phyloP scores from a whole-genome alignment of 2,888 invertebrate species.

The Cynaeus angustus region DNA sequence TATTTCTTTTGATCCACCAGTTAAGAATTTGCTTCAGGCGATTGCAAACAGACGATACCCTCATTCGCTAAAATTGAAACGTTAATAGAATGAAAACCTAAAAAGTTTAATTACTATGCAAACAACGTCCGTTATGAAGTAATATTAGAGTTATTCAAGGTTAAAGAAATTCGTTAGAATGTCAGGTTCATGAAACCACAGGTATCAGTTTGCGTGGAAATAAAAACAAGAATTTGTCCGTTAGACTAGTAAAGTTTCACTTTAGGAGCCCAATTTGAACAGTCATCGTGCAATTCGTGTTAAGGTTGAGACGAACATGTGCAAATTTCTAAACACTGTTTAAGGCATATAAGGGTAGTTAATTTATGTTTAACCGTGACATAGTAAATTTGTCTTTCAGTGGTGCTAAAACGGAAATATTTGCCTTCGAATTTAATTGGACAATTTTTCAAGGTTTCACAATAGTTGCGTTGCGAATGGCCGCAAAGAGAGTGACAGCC shows the following conservation, averaged over 20 bases:
- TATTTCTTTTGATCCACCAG: slow-evolving; percentile 15
- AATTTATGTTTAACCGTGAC: neutral
- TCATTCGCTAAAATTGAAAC: neutral
- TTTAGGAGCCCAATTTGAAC: neutral
- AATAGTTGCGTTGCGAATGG: too few relatives aligned
- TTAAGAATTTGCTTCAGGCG: slow-evolving; percentile 24
- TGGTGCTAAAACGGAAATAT: too few relatives aligned
- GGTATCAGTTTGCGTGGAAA: slow-evolving; percentile 14
- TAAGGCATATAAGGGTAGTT: neutral
- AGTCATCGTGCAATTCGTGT: neutral
- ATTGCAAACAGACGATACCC: slow-evolving; percentile 3
- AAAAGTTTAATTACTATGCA: neutral
- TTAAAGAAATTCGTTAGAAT: slow-evolving; percentile 22
- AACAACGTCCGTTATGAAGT: slow-evolving; percentile 5
- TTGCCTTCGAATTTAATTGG: too few relatives aligned
- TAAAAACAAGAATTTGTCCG: neutral
- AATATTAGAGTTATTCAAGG: slow-evolving; percentile 9
- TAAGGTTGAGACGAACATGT: neutral
- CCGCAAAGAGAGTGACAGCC: too few relatives aligned
- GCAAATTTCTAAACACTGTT: neutral
- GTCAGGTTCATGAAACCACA: slow-evolving; percentile 11
- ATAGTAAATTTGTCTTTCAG: neutral
- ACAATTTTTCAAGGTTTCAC: too few relatives aligned
- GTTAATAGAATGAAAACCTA: neutral
- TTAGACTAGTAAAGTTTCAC: slow-evolving; percentile 1